Base-by-base conservation (phyloP, 2,888 invertebrate genomes). In the Melieria picta region DNA sequence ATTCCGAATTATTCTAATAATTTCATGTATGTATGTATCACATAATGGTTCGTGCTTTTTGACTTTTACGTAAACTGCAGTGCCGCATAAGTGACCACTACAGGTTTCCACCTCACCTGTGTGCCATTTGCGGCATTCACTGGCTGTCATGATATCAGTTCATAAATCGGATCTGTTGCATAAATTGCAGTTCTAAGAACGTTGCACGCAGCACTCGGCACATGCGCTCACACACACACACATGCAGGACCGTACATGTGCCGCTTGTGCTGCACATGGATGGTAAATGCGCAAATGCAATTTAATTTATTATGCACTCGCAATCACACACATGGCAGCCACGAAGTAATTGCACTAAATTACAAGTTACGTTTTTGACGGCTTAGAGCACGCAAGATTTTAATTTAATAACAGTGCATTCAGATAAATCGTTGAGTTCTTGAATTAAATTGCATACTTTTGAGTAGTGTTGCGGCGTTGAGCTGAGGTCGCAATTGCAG, bases 381-480 rank as follows among this genome's bases (percentile, higher is more conserved):
- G 72, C 50, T 74, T 75, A 66, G 69, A 73, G 66, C 77, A 77
- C 77, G 77, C 77, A 73, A 77, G 65, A 67, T 62, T 64, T 75
- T 72, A 74, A 75, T 76, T 75, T 76, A 74, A 75, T 75, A 74
- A 73, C 68, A 56, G 65, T 71, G 62, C 13, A 61, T 56, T 65
- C 65, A 74, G 76, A 75, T 76, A 70, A 73, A 76, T 76, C 71
- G 75, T 65, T 73, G 74, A 74, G 66, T 76, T 76, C 71, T 75
- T 71, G 62, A 68, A 64, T 60, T 69, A 61, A 75, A 73, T 72
- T 68, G 71, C 60, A 71, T 60, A 60, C 70, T 57, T 68, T 57
- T 6, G 13, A 57, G 46, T 65, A 66, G 42, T 30, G 30, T 58
- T 58, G 47, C 30, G 66, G 66, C 48, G 42, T 58, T 66, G 50